A percentile compares a stretch with the other conserved stretches of the same genome.
phyloP scores from a whole-genome alignment of 1,140 invertebrate species.

The Gryllus bimaculatus region DNA sequence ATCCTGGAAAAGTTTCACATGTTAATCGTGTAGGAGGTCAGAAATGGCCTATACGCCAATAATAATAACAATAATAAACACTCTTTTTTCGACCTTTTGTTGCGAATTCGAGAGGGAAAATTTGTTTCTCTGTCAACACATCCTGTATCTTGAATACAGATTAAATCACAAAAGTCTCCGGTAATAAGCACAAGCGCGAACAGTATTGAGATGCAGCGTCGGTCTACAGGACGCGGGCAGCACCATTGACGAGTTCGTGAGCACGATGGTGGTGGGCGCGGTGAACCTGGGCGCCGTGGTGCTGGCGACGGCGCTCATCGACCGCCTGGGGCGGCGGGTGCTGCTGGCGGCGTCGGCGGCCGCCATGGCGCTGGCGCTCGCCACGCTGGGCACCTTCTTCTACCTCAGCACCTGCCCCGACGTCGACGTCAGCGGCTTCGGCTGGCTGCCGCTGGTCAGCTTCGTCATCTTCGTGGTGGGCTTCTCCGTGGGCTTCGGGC shows the following conservation, averaged over 20 bases:
- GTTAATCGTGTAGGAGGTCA: too few relatives aligned
- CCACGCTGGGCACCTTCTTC: conserved; percentile 63
- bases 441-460: conserved; percentile 70
- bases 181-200: too few relatives aligned
- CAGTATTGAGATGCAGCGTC: background rate
- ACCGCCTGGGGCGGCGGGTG: conserved; percentile 73
- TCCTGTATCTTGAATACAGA: too few relatives aligned
- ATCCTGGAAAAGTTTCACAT: too few relatives aligned
- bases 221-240: conserved; percentile 53
- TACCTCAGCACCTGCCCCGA: conserved; percentile 45
- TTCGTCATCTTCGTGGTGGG: conserved; percentile 79
- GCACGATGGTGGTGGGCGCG: conserved; percentile 72
- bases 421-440: conserved; percentile 45
- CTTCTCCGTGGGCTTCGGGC: conserved; percentile 84
- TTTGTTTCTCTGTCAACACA: too few relatives aligned
- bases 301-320: conserved; percentile 70
- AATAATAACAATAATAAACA: too few relatives aligned
- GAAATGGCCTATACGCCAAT: too few relatives aligned
- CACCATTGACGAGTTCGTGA: conserved; percentile 57
- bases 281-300: conserved; percentile 85
- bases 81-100: too few relatives aligned
- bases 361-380: conserved; percentile 63
- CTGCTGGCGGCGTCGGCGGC: conserved; percentile 70
- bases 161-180: too few relatives aligned
- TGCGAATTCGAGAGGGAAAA: too few relatives aligned